phyloP scores from a whole-genome alignment of 1,140 invertebrate genomes.

The Brachionus rubens region DNA sequence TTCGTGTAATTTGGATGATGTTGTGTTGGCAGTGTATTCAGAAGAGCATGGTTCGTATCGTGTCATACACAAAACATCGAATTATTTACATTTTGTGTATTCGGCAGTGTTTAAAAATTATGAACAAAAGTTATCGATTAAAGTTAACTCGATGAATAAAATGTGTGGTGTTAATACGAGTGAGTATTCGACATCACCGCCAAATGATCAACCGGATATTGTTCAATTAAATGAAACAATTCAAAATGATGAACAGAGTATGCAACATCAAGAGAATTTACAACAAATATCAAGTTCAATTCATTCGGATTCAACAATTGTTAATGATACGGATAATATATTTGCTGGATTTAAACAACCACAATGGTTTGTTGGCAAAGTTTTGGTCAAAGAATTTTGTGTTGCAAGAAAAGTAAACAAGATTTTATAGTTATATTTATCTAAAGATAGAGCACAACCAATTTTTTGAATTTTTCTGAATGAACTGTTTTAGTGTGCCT shows the following conservation, averaged over 20 bases:
- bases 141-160: background rate
- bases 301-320: background rate
- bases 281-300: background rate
- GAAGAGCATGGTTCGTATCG: slow-evolving; percentile 31
- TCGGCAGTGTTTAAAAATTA: slow-evolving; percentile 42
- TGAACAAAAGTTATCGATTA: slow-evolving; percentile 4
- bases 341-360: slow-evolving; percentile 18
- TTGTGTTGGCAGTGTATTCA: slow-evolving; percentile 33
- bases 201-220: slow-evolving; percentile 1
- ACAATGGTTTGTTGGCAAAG: slow-evolving; percentile 43
- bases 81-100: slow-evolving; percentile 44
- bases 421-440: slow-evolving; percentile 16
- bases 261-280: no score
- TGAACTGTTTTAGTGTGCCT: no score
- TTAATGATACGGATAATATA: background rate
- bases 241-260: background rate
- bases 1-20: slow-evolving; percentile 31
- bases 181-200: slow-evolving; percentile 3
- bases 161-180: background rate
- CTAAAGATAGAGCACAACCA: no score
- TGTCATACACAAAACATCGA: slow-evolving; percentile 24
- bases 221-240: slow-evolving; percentile 7
- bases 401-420: slow-evolving; percentile 25
- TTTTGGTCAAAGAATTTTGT: slow-evolving; percentile 44
- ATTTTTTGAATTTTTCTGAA: no score